A percentile compares a stretch with the other conserved stretches of the same genome.
These are phyloP conservation scores for Molothrus ater DNA, from an alignment of 2,797 vertebrate species.

Conservation along the genomic window DNA sequence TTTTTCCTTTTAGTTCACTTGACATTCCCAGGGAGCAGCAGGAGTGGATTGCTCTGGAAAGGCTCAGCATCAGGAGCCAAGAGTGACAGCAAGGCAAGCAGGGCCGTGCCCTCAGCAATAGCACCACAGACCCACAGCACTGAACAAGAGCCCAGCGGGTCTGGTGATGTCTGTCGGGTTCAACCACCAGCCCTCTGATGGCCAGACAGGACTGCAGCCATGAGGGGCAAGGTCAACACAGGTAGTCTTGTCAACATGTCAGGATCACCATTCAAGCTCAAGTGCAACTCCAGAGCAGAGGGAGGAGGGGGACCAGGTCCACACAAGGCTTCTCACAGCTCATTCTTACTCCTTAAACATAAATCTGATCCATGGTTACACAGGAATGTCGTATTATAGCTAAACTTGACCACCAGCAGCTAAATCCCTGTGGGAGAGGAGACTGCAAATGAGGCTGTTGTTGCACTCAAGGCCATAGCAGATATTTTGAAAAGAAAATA, in stretches of 20 bases:
- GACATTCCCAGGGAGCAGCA: neutral
- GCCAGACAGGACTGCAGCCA: neutral
- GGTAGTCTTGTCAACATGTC: neutral
- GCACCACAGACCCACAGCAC: rapidly evolving
- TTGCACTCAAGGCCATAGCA: neutral
- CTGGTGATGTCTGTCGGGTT: too few relatives aligned
- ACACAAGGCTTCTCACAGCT: neutral
- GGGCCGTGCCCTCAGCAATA: neutral
- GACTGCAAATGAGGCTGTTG: neutral
- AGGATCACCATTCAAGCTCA: neutral
- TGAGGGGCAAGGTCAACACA: neutral
- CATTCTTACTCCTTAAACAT: neutral
- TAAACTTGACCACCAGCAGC: neutral
- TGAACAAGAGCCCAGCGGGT: neutral
- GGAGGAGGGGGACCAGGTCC: neutral
- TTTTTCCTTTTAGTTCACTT: neutral
- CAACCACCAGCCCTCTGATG: neutral
- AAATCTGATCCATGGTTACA: neutral
- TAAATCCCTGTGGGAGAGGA: neutral
- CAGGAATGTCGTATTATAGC: neutral
- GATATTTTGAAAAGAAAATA: neutral
- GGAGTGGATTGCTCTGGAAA: neutral
- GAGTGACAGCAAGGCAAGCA: neutral
- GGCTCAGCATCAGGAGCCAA: neutral
- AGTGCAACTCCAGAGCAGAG: neutral